Evolutionary conservation across 2,797 vertebrate genomes (phyloP).

Genomic region (Typhlichthys eigenmanni): DNA sequence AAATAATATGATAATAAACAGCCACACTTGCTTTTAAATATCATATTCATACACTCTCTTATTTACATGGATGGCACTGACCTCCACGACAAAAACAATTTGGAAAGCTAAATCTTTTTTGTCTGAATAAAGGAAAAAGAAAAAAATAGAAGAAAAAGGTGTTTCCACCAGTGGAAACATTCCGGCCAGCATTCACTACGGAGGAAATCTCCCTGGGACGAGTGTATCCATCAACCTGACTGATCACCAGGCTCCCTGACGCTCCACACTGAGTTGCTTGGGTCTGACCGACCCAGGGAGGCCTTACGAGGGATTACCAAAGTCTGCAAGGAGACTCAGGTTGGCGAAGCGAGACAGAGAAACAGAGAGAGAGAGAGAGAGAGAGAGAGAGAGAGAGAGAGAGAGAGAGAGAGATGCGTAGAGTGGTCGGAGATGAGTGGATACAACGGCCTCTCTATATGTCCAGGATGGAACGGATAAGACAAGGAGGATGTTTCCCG

Average conservation of each 20-base stretch:
- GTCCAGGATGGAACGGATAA: slow-evolving; percentile 52
- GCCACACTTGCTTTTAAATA: too few relatives aligned
- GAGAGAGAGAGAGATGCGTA: slow-evolving; percentile 25
- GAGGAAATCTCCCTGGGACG: slow-evolving; percentile 55
- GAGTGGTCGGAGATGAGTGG: slow-evolving; percentile 48
- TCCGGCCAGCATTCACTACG: slow-evolving; percentile 9
- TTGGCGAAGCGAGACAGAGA: slow-evolving; percentile 32
- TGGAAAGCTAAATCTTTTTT: too few relatives aligned
- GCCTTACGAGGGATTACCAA: slow-evolving; percentile 54
- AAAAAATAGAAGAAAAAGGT: too few relatives aligned
- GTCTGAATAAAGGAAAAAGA: too few relatives aligned
- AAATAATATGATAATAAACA: too few relatives aligned
- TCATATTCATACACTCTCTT: too few relatives aligned
- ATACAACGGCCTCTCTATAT: slow-evolving; percentile 17
- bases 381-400: slow-evolving; percentile 41
- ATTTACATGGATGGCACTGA: too few relatives aligned
- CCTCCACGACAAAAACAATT: too few relatives aligned
- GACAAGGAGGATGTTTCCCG: slow-evolving; percentile 46
- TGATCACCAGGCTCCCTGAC: slow-evolving; percentile 22
- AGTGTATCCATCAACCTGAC: slow-evolving; percentile 54
- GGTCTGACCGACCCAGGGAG: slow-evolving; percentile 33
- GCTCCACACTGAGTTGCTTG: slow-evolving; percentile 28
- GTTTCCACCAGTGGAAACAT: too few relatives aligned
- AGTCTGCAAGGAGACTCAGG: slow-evolving; percentile 36
- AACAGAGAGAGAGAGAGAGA: slow-evolving; percentile 35